Evolutionary conservation across 2,797 vertebrate genomes (phyloP), one percentile per base, ranked within the genome.

Genomic region (Oryzias dopingdopingensis): DNA sequence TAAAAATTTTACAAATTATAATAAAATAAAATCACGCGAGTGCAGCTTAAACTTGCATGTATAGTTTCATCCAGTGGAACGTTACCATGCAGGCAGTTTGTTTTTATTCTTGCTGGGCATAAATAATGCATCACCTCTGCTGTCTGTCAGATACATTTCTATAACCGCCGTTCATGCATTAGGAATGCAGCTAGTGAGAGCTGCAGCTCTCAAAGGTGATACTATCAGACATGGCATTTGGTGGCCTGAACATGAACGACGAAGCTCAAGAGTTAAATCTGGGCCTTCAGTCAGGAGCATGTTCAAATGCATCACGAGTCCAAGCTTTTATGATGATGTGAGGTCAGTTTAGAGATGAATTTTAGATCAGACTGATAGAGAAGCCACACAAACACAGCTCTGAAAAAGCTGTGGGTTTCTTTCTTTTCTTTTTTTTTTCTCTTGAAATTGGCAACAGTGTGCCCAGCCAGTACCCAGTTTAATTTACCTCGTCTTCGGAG

Each of bases 401-500:
- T 24, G 14, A 22, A 45, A n/a, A n/a, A 18, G 17, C 7, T 13
- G 42, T 44, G 42, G 6, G 42, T 40, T 47, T 37, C 40, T 60
- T 10, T 69, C 56, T 65, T 60, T 72, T 47, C 26, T 61, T 73
- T 49, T 60, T 43, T 74, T 63, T 62, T 61, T 64, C 41, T 56
- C 45, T 43, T 75, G 50, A 77, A 80, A 76, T 37, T 49, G 56
- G 62, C 62, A 59, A 68, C 66, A 58, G 69, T 66, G 77, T 81
- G 74, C 75, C 74, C 79, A 66, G 49, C 76, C 67, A 72, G 65
- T 69, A 71, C 77, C 74, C 70, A 49, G 74, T 79, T 87, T 83
- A 82, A 88, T 87, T 88, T 85, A 81, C 78, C 80, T 82, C 79
- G 84, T 88, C 74, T 84, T 68, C 65, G 79, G 60, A 87, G 76